Percentiles rank a stretch among this genome's conserved stretches.
Evolutionary conservation across 2,888 invertebrate genomes (phyloP).

Genomic region (Furcula furcula): DNA sequence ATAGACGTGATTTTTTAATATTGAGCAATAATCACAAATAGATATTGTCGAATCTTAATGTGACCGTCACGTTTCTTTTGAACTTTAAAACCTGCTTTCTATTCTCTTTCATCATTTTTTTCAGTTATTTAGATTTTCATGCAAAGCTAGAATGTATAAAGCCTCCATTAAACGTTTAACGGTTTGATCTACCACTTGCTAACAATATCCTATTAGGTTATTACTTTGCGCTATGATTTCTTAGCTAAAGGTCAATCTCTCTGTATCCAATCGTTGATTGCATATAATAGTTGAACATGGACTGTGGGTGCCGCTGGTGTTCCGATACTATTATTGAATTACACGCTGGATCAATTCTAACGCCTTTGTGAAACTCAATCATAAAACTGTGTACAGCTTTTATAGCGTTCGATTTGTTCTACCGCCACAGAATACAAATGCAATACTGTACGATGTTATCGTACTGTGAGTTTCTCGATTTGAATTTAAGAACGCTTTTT

Average conservation of each 20-base stretch:
- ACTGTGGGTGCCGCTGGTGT: constrained; percentile 73
- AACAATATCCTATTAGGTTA: constrained; percentile 27
- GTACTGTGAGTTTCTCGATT: constrained; percentile 30
- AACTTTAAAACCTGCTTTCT: constrained; percentile 16
- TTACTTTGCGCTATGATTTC: constrained; percentile 41
- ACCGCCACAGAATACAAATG: constrained; percentile 44
- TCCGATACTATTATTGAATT: constrained; percentile 72
- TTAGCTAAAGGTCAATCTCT: constrained; percentile 57
- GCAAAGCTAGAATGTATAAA: constrained; percentile 32
- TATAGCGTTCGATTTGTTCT: constrained; percentile 54
- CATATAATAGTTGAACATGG: constrained; percentile 57
- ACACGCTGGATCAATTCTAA: constrained; percentile 64
- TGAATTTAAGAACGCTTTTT: constrained; percentile 32
- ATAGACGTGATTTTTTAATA: constrained; percentile 4
- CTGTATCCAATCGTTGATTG: constrained; percentile 70
- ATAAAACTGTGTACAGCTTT: constrained; percentile 52
- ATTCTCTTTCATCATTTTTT: constrained; percentile 14
- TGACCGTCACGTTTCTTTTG: constrained; percentile 21
- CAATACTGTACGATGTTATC: constrained; percentile 22
- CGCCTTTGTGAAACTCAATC: constrained; percentile 53
- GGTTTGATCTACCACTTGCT: constrained; percentile 41
- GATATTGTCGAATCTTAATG: constrained; percentile 4
- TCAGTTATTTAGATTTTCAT: neutral
- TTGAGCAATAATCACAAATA: constrained; percentile 14
- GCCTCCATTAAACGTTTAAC: constrained; percentile 33